Base-by-base conservation (phyloP, 2,113 vertebrate species). In the Centropristis striata region DNA sequence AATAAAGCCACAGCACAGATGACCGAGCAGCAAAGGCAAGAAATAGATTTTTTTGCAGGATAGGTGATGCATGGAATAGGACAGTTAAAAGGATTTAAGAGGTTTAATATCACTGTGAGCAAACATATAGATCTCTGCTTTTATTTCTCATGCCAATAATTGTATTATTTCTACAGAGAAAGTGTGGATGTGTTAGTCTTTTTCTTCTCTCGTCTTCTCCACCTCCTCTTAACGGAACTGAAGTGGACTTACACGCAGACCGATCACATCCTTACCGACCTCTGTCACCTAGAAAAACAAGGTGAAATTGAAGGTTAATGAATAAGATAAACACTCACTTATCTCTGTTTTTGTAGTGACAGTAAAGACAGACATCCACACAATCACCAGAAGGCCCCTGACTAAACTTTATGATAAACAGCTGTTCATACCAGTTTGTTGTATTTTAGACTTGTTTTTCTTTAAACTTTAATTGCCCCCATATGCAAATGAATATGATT, bases 251-350 rank as follows among this genome's bases (percentile, higher is more conserved):
- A 99, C 97, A 8, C 98, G 95, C 89, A 99, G 93, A 37, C 98
- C 98, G 4, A 99, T 96, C 80, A 97, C 98, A 4, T 99, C 98
- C 88, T 96, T 99, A 39, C 98, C 98, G 0, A 99, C 97, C 93
- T 99, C 98, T 0, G 98, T 99, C 81, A 95, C 98, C 98, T 99
- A 66, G 3, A 63, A 32, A 32, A 66, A 83, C 41, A 15, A 60
- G 4, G 0, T 28, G 20, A 74, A 44, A 71, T 28, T 13, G 55
- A 51, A 75, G 1, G 36, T 59, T n/a, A 79, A 21, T 14, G 7
- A 58, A 51, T 5, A 5, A 41, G 8, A 59, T 41, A 36, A 60
- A 37, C 12, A 44, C 2, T 8, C 16, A 18, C 3, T 21, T 3
- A 18, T 25, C 0, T 15, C 2, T 18, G n/a, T n/a, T n/a, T n/a